These are phyloP conservation scores for Herminia tarsipennalis DNA, from an alignment of 2,888 invertebrate genomes.

Conservation along the genomic window DNA sequence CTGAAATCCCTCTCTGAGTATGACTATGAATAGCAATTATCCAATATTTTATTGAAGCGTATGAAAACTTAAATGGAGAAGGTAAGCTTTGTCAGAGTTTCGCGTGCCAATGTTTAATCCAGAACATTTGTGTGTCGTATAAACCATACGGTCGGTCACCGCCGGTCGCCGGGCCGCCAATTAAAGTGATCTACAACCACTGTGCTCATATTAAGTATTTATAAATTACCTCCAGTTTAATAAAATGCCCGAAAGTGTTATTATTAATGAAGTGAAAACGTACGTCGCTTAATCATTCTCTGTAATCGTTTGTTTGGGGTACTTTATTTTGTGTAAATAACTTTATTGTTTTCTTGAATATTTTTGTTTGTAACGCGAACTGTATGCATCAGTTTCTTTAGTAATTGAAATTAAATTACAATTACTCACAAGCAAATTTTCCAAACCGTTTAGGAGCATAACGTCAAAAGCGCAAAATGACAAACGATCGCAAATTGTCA, in stretches of 20 bases:
- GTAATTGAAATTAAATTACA: no score
- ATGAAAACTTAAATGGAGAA: slow-evolving; percentile 14
- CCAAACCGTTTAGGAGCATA: no score
- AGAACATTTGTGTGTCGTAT: slow-evolving; percentile 59
- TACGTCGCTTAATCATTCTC: slow-evolving; percentile 67
- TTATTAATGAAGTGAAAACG: slow-evolving; percentile 79
- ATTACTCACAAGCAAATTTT: no score
- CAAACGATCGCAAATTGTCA: no score
- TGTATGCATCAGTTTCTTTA: no score
- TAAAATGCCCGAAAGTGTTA: slow-evolving; percentile 76
- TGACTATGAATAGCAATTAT: no score
- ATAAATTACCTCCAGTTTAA: slow-evolving; percentile 75
- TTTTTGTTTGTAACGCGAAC: no score
- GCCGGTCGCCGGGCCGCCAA: slow-evolving; percentile 70
- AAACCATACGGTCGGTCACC: slow-evolving; percentile 63
- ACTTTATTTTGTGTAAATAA: slow-evolving; percentile 38
- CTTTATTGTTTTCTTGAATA: slow-evolving; percentile 28
- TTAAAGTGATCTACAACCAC: slow-evolving; percentile 78
- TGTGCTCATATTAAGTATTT: slow-evolving; percentile 72
- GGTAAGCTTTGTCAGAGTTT: slow-evolving; percentile 39
- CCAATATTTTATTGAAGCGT: no score
- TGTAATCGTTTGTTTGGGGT: slow-evolving; percentile 47
- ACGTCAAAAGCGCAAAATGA: no score
- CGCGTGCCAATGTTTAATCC: slow-evolving; percentile 68
- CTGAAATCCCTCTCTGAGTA: no score